Evolutionary conservation across 2,113 vertebrate genomes (phyloP).

Genomic region (Pelecanoides urinatrix): DNA sequence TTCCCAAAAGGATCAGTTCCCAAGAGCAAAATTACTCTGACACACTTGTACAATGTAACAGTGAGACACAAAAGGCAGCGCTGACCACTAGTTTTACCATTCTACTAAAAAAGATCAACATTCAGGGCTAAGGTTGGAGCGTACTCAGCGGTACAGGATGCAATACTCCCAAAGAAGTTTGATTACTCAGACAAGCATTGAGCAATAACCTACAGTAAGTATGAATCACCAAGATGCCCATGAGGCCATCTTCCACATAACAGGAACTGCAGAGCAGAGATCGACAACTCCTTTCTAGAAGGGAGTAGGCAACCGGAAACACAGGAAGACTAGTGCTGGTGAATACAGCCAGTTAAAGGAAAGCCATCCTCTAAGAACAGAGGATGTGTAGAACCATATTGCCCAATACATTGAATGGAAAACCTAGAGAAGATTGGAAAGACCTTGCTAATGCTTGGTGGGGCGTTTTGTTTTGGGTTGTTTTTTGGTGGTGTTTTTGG

Average conservation of each 20-base stretch:
- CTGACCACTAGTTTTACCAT: background rate
- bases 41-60: background rate
- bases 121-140: background rate
- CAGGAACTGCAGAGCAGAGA: background rate
- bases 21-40: background rate
- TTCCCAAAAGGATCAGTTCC: background rate
- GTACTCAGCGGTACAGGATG: background rate
- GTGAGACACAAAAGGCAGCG: background rate
- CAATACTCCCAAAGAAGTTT: background rate
- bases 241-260: background rate
- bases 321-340: background rate
- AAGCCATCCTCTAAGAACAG: background rate
- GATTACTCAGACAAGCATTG: conserved; percentile 34
- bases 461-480: background rate
- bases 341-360: background rate
- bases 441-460: background rate
- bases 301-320: background rate
- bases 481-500: too few species aligned
- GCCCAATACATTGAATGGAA: background rate
- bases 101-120: background rate
- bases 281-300: background rate
- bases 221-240: conserved; percentile 49
- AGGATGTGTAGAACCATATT: background rate
- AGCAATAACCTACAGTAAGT: conserved; percentile 46
- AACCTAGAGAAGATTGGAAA: background rate